Conservation (phyloP, 2,888 invertebrate genomes). For the Fragum fragum region DNA sequence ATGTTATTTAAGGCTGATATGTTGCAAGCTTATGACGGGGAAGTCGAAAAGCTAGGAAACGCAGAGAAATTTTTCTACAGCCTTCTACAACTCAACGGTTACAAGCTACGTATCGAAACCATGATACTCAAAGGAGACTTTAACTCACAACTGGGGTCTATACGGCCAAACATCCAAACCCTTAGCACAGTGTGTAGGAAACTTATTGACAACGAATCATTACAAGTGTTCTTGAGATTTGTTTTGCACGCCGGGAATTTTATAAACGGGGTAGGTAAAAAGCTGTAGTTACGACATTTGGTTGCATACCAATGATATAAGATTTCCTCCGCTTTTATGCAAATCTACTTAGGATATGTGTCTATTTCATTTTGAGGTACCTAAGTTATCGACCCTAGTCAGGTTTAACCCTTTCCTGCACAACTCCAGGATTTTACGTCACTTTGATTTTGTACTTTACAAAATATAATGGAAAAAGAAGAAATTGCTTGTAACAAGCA, state of each 20-base stretch:
- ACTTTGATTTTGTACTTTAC: too few relatives aligned
- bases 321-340: too few relatives aligned
- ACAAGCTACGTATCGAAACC: conserved; percentile 96
- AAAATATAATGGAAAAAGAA: too few relatives aligned
- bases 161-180: conserved; percentile 96
- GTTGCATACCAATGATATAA: too few relatives aligned
- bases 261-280: conserved; percentile 93
- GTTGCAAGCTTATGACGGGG: conserved; percentile 86
- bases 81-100: conserved; percentile 88
- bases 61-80: conserved; percentile 88
- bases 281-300: too few relatives aligned
- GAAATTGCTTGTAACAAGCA: too few relatives aligned
- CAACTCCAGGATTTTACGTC: too few relatives aligned
- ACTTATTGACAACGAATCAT: conserved; percentile 89
- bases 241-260: conserved; percentile 98
- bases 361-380: too few relatives aligned
- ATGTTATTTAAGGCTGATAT: conserved; percentile 80
- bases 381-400: too few relatives aligned
- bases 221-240: conserved; percentile 96
- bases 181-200: conserved; percentile 95
- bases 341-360: too few relatives aligned
- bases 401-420: too few relatives aligned
- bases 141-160: conserved; percentile 94
- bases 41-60: conserved; percentile 86
- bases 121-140: conserved; percentile 98